Percentiles rank a stretch among this genome's conserved stretches.
Evolutionary conservation across 2,888 invertebrate species (phyloP).

Genomic region (Chelonus formosanus): DNA sequence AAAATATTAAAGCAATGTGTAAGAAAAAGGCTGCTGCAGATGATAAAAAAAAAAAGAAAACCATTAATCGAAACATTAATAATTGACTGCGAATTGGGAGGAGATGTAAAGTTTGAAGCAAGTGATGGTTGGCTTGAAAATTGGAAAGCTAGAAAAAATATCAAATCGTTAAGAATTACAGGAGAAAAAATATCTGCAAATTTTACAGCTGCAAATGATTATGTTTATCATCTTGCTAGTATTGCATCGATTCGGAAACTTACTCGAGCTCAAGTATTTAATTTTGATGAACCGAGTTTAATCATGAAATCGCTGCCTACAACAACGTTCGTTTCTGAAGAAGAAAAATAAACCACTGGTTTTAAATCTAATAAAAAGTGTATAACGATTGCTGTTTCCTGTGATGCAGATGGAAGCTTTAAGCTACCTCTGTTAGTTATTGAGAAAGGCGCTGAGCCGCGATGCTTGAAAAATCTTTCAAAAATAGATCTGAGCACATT

Average conservation of each 20-base stretch:
- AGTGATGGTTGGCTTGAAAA: conserved; percentile 7
- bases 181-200: conserved; percentile 21
- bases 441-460: conserved; percentile 45
- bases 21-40: too few relatives aligned
- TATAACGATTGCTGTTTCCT: conserved; percentile 44
- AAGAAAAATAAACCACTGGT: conserved; percentile 42
- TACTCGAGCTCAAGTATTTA: conserved; percentile 42
- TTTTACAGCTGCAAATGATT: conserved; percentile 15
- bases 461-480: conserved; percentile 45
- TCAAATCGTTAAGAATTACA: conserved; percentile 1
- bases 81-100: background rate
- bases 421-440: conserved; percentile 46
- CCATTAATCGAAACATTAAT: too few relatives aligned
- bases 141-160: conserved; percentile 15
- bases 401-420: conserved; percentile 44
- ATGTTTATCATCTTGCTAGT: background rate
- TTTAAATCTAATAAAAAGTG: conserved; percentile 47
- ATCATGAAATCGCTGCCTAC: conserved; percentile 46
- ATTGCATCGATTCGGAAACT: background rate
- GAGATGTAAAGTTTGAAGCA: background rate
- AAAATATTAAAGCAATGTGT: too few relatives aligned
- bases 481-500: too few relatives aligned
- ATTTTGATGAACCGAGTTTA: conserved; percentile 47
- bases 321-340: conserved; percentile 40
- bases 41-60: too few relatives aligned